Percentiles rank a stretch among this genome's conserved stretches.
Conservation (phyloP, 2,888 invertebrate genomes). For the Tryphoninae sp. region DNA sequence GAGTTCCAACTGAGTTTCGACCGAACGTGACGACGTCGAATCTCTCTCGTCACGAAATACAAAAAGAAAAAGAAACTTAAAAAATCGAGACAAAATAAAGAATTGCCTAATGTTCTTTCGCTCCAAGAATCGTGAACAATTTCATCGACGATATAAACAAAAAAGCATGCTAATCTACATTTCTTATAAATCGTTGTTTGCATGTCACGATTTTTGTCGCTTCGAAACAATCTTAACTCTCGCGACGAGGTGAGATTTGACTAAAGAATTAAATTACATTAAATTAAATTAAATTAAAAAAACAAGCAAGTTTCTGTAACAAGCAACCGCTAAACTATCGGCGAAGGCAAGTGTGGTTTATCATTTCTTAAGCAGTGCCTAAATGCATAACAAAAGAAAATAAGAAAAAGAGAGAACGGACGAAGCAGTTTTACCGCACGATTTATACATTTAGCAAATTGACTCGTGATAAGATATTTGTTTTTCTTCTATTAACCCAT, state of each 20-base stretch:
- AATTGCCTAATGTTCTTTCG: conserved; percentile 5
- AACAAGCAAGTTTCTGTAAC: conserved; percentile 66
- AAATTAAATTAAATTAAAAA: background rate
- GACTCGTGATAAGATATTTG: conserved; percentile 5
- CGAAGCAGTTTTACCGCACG: conserved; percentile 21
- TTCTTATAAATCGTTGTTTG: conserved; percentile 24
- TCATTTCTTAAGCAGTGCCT: conserved; percentile 37
- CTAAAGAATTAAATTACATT: too few species aligned
- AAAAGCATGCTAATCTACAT: conserved; percentile 41
- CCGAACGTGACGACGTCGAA: conserved; percentile 22
- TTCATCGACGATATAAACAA: background rate
- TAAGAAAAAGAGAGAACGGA: background rate
- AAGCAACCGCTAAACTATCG: conserved; percentile 79
- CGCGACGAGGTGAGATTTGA: conserved; percentile 11
- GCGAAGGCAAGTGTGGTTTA: conserved; percentile 80
- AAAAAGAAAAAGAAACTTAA: background rate
- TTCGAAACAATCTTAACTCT: conserved; percentile 5
- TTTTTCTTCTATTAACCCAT: conserved; percentile 11
- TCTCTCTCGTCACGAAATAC: conserved; percentile 21
- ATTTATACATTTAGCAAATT: conserved; percentile 32
- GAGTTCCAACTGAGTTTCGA: conserved; percentile 18
- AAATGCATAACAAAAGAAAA: background rate
- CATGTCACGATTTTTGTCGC: conserved; percentile 49
- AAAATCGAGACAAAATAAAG: background rate
- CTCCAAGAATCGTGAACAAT: background rate